phyloP scores from a whole-genome alignment of 1,140 invertebrate species.

The Nebria ingens region DNA sequence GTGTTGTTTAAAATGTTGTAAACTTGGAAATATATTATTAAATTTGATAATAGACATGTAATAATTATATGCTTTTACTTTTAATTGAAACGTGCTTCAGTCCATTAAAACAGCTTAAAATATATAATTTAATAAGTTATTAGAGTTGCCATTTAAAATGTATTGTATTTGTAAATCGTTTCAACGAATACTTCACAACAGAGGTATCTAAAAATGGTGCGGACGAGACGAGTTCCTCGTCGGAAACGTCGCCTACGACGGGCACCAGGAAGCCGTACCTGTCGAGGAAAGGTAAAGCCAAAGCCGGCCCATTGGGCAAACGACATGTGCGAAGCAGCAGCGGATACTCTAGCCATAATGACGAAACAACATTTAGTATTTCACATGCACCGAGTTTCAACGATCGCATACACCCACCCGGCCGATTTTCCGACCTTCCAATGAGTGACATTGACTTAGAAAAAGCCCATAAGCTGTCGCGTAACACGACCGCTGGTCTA shows the following conservation, averaged over 20 bases:
- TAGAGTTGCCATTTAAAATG: no score
- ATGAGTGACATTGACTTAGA: conserved; percentile 46
- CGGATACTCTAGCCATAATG: conserved; percentile 67
- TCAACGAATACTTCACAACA: not conserved
- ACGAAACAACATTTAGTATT: conserved; percentile 72
- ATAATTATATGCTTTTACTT: no score
- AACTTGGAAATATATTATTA: no score
- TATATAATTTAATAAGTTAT: no score
- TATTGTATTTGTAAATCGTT: not conserved
- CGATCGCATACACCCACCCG: conserved; percentile 62
- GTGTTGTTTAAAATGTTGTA: no score
- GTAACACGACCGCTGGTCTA: conserved; percentile 32
- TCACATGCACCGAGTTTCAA: conserved; percentile 62
- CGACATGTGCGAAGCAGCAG: conserved; percentile 59
- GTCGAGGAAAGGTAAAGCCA: conserved; percentile 50
- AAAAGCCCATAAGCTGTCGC: conserved; percentile 36
- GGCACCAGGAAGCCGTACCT: conserved; percentile 54
- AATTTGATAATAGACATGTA: no score
- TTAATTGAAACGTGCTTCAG: no score
- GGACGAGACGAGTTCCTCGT: conserved; percentile 60
- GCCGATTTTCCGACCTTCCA: conserved; percentile 51
- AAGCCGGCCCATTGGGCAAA: conserved; percentile 39
- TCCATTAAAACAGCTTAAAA: no score
- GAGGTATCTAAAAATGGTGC: conserved; percentile 27
- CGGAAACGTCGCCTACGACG: conserved; percentile 52